Evolutionary conservation across 1,140 invertebrate genomes (phyloP).

Genomic region (Drosophila oshimai): DNA sequence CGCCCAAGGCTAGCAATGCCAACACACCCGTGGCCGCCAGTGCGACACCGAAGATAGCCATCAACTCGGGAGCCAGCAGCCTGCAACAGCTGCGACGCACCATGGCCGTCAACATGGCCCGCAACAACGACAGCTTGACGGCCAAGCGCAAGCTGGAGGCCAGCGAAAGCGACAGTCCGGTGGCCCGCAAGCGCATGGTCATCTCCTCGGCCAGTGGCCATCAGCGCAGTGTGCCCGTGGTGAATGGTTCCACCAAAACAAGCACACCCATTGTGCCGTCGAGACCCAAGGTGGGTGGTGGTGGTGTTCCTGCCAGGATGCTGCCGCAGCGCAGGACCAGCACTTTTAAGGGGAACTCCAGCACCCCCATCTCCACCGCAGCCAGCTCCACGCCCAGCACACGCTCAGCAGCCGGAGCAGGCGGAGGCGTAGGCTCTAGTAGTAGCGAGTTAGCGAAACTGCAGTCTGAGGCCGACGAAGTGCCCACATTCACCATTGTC

Average conservation of each 20-base stretch:
- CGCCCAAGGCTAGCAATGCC: constrained; percentile 37
- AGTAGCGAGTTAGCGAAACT: not conserved
- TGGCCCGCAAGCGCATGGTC: constrained; percentile 52
- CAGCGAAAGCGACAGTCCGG: constrained; percentile 26
- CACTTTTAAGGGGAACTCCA: not conserved
- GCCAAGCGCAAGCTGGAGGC: constrained; percentile 54
- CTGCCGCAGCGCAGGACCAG: not conserved
- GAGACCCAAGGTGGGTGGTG: not conserved
- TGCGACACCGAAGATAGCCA: not conserved
- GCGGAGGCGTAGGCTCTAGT: not conserved
- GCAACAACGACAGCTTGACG: constrained; percentile 11
- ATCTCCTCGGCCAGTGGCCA: not conserved
- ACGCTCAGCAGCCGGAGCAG: not conserved
- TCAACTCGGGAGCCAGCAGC: not conserved
- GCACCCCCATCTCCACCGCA: not conserved
- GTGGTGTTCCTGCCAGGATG: not conserved
- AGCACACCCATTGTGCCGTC: not conserved
- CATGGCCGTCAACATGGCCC: constrained; percentile 16
- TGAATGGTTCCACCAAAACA: constrained; percentile 42
- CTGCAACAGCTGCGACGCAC: constrained; percentile 62
- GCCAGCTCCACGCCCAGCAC: not conserved
- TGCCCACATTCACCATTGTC: constrained; percentile 81
- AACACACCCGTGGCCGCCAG: not conserved
- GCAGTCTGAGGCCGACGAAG: constrained; percentile 28
- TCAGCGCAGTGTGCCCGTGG: constrained; percentile 9